Evolutionary conservation across 2,888 invertebrate species (phyloP).

Genomic region (Drosophila pegasa): DNA sequence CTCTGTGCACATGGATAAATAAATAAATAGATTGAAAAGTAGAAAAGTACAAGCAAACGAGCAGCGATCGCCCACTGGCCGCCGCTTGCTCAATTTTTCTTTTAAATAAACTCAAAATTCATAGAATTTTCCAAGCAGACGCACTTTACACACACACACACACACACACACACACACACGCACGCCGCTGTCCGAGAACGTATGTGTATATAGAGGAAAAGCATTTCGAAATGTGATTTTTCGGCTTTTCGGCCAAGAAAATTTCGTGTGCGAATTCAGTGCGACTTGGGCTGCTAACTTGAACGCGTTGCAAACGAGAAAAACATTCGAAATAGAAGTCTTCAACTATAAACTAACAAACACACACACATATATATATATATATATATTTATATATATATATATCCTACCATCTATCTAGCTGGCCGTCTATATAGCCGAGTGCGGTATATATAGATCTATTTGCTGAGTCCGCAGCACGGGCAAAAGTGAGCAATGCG

Average conservation of each 20-base stretch:
- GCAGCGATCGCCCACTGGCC: slow-evolving; percentile 53
- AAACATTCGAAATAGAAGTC: slow-evolving; percentile 73
- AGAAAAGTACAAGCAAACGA: slow-evolving; percentile 57
- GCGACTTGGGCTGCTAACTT: slow-evolving; percentile 85
- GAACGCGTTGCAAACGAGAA: slow-evolving; percentile 84
- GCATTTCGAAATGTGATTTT: slow-evolving; percentile 75
- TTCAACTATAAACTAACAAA: slow-evolving; percentile 77
- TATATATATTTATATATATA: slow-evolving; percentile 9
- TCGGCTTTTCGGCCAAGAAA: slow-evolving; percentile 73
- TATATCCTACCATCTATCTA: slow-evolving; percentile 38
- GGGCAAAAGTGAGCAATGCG: slow-evolving; percentile 79
- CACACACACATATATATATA: slow-evolving; percentile 26
- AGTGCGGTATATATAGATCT: slow-evolving; percentile 63
- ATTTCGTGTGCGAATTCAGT: slow-evolving; percentile 83
- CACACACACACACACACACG: slow-evolving; percentile 15
- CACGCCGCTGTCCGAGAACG: slow-evolving; percentile 23
- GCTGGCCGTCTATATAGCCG: slow-evolving; percentile 68
- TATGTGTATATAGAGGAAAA: slow-evolving; percentile 37
- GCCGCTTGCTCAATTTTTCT: slow-evolving; percentile 66
- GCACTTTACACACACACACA: slow-evolving; percentile 71
- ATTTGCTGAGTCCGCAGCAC: slow-evolving; percentile 72
- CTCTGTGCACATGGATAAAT: slow-evolving; percentile 42
- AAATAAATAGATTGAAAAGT: slow-evolving; percentile 48
- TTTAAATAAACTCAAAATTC: slow-evolving; percentile 80
- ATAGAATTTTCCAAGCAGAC: slow-evolving; percentile 77